These are phyloP conservation scores for Tarsius wallacei DNA, from an alignment of 2,797 vertebrate species.

Conservation along the genomic window DNA sequence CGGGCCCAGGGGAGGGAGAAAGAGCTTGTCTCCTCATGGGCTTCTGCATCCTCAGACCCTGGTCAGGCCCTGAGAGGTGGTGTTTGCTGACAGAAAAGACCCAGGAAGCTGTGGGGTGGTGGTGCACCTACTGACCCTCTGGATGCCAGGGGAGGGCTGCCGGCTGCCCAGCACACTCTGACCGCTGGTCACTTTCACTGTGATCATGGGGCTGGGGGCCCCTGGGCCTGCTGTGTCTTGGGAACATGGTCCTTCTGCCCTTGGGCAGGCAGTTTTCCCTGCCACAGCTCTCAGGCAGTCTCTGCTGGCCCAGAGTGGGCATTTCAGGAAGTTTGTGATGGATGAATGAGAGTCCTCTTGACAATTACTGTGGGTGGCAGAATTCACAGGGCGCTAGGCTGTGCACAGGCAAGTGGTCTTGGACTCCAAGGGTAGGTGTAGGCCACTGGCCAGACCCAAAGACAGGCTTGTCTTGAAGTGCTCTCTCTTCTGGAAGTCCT, in stretches of 20 bases:
- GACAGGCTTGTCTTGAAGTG: background rate
- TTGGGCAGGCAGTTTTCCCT: background rate
- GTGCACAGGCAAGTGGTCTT: background rate
- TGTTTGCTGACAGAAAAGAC: background rate
- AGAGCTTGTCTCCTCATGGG: background rate
- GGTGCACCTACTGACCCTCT: background rate
- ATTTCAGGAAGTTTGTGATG: background rate
- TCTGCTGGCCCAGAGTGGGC: background rate
- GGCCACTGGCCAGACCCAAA: too few relatives aligned
- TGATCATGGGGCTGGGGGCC: rapidly evolving
- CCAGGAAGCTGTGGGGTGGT: rapidly evolving
- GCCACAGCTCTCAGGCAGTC: background rate
- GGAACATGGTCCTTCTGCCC: background rate
- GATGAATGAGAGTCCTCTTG: background rate
- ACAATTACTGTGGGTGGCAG: background rate
- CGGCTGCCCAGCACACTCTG: rapidly evolving
- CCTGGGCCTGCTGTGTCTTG: background rate
- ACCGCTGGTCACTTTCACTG: background rate
- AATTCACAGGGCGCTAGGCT: rapidly evolving
- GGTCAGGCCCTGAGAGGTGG: background rate
- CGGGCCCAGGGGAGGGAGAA: background rate
- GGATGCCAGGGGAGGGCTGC: background rate
- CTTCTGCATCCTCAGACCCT: background rate
- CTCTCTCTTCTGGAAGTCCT: background rate
- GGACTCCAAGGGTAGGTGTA: background rate